Evolutionary conservation across 1,140 invertebrate genomes (phyloP).

Genomic region (Drosophila pallidifrons): DNA sequence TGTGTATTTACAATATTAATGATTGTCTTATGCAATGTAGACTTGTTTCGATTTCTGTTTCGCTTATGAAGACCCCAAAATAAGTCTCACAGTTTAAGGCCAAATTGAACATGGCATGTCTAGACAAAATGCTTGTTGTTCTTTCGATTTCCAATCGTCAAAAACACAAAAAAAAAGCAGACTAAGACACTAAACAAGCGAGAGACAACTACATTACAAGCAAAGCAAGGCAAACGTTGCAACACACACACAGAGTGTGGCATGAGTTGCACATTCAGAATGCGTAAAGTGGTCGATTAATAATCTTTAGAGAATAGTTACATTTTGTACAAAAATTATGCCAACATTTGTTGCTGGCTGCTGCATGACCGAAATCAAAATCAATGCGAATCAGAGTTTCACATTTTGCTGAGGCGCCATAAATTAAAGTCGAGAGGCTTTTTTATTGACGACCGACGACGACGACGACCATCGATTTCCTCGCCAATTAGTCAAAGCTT

Average conservation of each 20-base stretch:
- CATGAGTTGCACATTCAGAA: slow-evolving; percentile 70
- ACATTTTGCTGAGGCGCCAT: slow-evolving; percentile 38
- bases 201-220: slow-evolving; percentile 9
- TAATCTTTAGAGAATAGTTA: slow-evolving; percentile 58
- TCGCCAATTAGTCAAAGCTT: slow-evolving; percentile 80
- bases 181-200: slow-evolving; percentile 33
- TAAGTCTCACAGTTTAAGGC: slow-evolving; percentile 45
- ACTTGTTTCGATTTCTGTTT: neutral
- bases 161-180: slow-evolving; percentile 20
- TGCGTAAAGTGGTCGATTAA: slow-evolving; percentile 67
- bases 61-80: slow-evolving; percentile 23
- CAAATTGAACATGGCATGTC: slow-evolving; percentile 68
- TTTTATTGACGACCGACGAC: slow-evolving; percentile 53
- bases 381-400: slow-evolving; percentile 32
- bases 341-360: neutral
- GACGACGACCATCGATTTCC: slow-evolving; percentile 58
- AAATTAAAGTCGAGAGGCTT: slow-evolving; percentile 39
- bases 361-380: slow-evolving; percentile 57
- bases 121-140: slow-evolving; percentile 75
- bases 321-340: slow-evolving; percentile 64
- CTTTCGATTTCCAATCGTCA: slow-evolving; percentile 48
- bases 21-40: too few species aligned
- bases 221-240: slow-evolving; percentile 17
- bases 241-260: slow-evolving; percentile 15
- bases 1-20: neutral